Conservation (phyloP, 2,113 vertebrate species). For the Gymnobelideus leadbeateri region DNA sequence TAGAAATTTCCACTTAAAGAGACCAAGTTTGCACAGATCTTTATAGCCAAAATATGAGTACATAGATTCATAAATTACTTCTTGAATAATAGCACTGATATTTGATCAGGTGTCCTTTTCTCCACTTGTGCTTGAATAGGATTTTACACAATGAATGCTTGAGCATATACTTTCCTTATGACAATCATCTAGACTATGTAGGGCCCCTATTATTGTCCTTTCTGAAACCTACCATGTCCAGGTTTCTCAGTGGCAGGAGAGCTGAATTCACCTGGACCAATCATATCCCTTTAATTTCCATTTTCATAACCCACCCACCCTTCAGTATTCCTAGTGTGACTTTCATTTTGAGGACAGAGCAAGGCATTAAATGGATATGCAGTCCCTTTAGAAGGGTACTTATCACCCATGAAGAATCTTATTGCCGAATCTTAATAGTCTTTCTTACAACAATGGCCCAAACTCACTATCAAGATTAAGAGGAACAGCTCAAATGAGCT, state of each 20-base stretch:
- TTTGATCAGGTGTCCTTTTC: not conserved
- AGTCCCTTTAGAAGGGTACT: slow-evolving; percentile 81
- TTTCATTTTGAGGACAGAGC: slow-evolving; percentile 81
- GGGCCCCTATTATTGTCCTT: slow-evolving; percentile 54
- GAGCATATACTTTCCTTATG: not conserved
- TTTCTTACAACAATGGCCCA: slow-evolving; percentile 83
- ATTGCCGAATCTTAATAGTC: slow-evolving; percentile 83
- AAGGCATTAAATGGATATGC: slow-evolving; percentile 73
- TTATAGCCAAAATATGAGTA: slow-evolving; percentile 35
- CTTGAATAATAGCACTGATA: slow-evolving; percentile 45
- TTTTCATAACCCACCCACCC: slow-evolving; percentile 82
- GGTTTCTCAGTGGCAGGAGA: slow-evolving; percentile 51
- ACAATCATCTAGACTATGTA: slow-evolving; percentile 28
- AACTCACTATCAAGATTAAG: slow-evolving; percentile 82
- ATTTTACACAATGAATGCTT: slow-evolving; percentile 54
- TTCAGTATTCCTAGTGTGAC: slow-evolving; percentile 75
- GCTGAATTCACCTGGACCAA: slow-evolving; percentile 79
- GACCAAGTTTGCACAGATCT: slow-evolving; percentile 16
- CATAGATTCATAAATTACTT: slow-evolving; percentile 44
- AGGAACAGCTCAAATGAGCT: slow-evolving; percentile 67
- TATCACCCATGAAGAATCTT: slow-evolving; percentile 84
- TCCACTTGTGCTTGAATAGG: slow-evolving; percentile 43
- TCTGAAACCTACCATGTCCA: slow-evolving; percentile 23
- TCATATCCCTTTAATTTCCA: slow-evolving; percentile 81
- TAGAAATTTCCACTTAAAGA: not conserved